phyloP scores from a whole-genome alignment of 2,113 vertebrate genomes.

The Phaethornis superciliosus region DNA sequence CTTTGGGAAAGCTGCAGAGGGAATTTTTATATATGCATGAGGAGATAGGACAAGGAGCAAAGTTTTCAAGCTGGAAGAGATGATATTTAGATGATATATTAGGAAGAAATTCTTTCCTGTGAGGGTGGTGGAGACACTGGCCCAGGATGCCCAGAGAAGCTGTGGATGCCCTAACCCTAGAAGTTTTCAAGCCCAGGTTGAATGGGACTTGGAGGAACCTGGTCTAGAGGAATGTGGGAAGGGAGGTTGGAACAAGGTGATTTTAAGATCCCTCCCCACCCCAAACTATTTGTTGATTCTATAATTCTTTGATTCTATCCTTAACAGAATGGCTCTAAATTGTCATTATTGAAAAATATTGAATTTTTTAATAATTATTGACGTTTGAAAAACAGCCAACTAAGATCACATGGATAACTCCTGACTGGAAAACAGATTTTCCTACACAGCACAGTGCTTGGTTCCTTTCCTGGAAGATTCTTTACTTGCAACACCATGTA shows the following conservation, averaged over 20 bases:
- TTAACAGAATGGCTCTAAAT: not conserved
- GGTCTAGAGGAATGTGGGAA: fast-evolving
- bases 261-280: not conserved
- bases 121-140: fast-evolving
- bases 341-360: not conserved
- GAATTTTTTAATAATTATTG: not conserved
- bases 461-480: not conserved
- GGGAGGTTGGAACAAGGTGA: fast-evolving
- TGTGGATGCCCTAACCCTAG: not conserved
- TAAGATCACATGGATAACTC: not conserved
- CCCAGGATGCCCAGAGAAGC: fast-evolving
- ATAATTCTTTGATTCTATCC: not conserved
- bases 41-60: fast-evolving
- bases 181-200: fast-evolving
- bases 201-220: fast-evolving
- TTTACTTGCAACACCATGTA: not conserved
- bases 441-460: not conserved
- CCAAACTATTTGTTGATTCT: not conserved
- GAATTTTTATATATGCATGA: fast-evolving
- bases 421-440: not conserved
- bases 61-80: not conserved
- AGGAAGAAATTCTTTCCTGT: fast-evolving
- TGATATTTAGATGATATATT: fast-evolving
- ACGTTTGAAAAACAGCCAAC: not conserved
- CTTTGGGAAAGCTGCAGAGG: not conserved